Evolutionary conservation across 2,888 invertebrate species (phyloP).

Genomic region (Dasypogon diadema): DNA sequence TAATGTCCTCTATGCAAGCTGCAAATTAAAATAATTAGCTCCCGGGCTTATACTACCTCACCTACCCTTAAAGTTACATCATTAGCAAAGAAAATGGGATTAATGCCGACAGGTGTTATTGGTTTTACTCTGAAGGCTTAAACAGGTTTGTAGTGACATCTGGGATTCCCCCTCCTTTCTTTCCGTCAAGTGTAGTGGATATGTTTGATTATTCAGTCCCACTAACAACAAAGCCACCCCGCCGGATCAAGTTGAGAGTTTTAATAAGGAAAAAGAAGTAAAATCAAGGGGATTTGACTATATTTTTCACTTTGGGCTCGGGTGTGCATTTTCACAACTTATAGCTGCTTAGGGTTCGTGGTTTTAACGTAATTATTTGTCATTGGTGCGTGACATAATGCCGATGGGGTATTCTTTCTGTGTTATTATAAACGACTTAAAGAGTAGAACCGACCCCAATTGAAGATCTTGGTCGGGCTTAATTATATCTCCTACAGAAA

Average conservation of each 20-base stretch:
- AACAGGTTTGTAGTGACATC: constrained; percentile 44
- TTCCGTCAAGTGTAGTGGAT: constrained; percentile 3
- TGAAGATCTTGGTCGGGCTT: constrained; percentile 5
- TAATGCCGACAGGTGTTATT: constrained; percentile 51
- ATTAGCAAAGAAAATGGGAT: constrained; percentile 35
- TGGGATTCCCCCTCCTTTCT: constrained; percentile 8
- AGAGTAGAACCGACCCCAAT: constrained; percentile 22
- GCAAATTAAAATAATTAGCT: constrained; percentile 54
- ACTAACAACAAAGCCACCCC: constrained; percentile 23
- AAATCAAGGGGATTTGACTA: constrained; percentile 53
- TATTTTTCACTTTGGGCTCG: constrained; percentile 37
- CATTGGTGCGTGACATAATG: constrained; percentile 58
- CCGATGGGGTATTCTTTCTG: constrained; percentile 56
- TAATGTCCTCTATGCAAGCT: constrained; percentile 5
- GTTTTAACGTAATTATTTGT: constrained; percentile 58
- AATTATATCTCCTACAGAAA: constrained; percentile 37
- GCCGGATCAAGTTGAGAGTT: constrained; percentile 6
- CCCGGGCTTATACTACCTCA: background rate
- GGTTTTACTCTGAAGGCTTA: constrained; percentile 9
- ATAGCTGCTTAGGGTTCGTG: constrained; percentile 33
- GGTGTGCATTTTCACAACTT: constrained; percentile 37
- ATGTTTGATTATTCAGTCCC: constrained; percentile 33
- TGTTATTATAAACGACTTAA: constrained; percentile 55
- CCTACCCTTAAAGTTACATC: constrained; percentile 13
- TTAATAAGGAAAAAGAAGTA: constrained; percentile 22